A percentile compares a stretch with the other conserved stretches of the same genome.
Conservation (phyloP, 2,888 invertebrate genomes). For the Sesia apiformis region DNA sequence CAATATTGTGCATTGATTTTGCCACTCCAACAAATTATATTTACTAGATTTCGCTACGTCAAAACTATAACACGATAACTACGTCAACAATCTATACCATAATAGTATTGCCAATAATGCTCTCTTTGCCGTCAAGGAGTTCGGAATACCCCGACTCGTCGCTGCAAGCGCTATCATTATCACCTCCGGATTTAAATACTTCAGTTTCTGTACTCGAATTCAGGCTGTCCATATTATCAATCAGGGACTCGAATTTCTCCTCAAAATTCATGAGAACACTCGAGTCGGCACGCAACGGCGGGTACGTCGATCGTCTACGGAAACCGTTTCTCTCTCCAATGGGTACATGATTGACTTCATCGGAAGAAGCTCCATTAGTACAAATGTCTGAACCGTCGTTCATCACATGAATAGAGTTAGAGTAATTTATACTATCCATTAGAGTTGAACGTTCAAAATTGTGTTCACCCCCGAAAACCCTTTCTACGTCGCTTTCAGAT, state of each 20-base stretch:
- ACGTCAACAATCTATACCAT: conserved; percentile 41
- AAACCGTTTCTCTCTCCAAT: conserved; percentile 64
- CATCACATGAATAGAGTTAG: conserved; percentile 25
- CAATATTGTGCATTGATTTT: conserved; percentile 24
- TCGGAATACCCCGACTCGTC: conserved; percentile 95
- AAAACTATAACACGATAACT: too few relatives aligned
- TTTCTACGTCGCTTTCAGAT: conserved; percentile 50
- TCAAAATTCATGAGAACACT: conserved; percentile 41
- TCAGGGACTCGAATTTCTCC: conserved; percentile 54
- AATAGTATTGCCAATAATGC: conserved; percentile 64
- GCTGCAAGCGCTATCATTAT: conserved; percentile 87
- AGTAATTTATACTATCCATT: conserved; percentile 26
- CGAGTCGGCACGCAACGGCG: conserved; percentile 44
- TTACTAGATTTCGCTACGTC: not conserved
- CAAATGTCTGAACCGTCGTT: conserved; percentile 15
- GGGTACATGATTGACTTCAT: conserved; percentile 63
- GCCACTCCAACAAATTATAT: conserved; percentile 11
- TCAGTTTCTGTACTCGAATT: conserved; percentile 61
- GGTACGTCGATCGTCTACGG: conserved; percentile 59
- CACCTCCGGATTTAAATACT: conserved; percentile 68
- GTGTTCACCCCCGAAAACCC: conserved; percentile 27
- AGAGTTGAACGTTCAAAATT: conserved; percentile 26
- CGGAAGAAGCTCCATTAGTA: conserved; percentile 9
- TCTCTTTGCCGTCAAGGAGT: conserved; percentile 73
- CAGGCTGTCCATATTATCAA: conserved; percentile 56